Base-by-base conservation (phyloP, 2,888 invertebrate genomes). In the Phengaris arion region DNA sequence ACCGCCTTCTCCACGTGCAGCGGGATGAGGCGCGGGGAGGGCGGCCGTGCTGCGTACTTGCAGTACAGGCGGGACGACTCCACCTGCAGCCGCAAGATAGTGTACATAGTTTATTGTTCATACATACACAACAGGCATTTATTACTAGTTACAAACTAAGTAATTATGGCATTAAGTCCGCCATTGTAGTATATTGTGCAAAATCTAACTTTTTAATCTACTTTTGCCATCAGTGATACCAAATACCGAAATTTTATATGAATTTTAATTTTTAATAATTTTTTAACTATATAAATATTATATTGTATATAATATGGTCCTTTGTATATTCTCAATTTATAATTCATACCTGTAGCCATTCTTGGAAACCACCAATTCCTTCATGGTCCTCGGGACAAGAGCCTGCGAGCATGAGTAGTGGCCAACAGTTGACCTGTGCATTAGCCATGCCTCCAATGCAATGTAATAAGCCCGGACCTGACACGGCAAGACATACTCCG, bases 351-450 rank as follows among this genome's bases (percentile, higher is more conserved):
- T 98, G 98, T 0, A 96, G 96, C 92, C 96, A 98, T 89, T 98
- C 99, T 89, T 99, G 99, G 89, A 99, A 99, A 2, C 98, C 99
- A 45, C 99, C 99, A 82, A 98, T 97, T 9, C 97, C 97, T 89
- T 99, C 99, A 86, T 98, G 98, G 87, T 98, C 98, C 83, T 97
- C 95, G 15, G 98, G 97, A 81, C 97, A 97, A 0, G 99, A 97
- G 2, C 99, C 99, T 22, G 98, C 98, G 79, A 99, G 96, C 5
- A 99, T 98, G 59, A 99, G 84, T 73, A 99, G 89, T 0, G 99
- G 99, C 99, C 99, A 99, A 86, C 98, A 97, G 89, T 99, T 99
- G 6, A 98, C 95, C 89, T 98, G 98, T 2, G 99, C 98, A 94
- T 99, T 99, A 13, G 99, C 98, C 97, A 99, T 97, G 48, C 99